Conservation (phyloP, 2,797 vertebrate genomes). For the Sebastes oblongus region DNA sequence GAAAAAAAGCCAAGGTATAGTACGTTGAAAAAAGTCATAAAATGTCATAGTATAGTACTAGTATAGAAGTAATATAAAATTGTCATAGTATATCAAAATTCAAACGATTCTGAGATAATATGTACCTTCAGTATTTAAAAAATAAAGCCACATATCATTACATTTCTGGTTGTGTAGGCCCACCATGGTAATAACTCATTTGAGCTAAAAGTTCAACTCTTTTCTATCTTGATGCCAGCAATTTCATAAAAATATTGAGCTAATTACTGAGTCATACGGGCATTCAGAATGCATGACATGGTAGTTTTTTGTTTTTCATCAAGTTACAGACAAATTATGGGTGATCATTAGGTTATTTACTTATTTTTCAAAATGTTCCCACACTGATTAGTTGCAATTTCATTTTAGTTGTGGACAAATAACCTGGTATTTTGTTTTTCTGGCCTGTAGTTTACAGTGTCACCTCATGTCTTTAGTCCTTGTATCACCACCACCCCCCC, state of each 20-base stretch:
- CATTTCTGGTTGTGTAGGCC: not conserved
- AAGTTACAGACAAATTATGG: not conserved
- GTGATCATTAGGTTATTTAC: not conserved
- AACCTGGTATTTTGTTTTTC: not conserved
- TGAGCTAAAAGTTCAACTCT: not conserved
- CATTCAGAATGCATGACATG: not conserved
- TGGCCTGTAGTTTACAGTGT: not conserved
- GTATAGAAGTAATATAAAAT: too few relatives aligned
- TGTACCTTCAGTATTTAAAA: not conserved
- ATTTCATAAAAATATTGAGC: not conserved
- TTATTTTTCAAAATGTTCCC: not conserved
- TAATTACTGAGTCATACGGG: not conserved
- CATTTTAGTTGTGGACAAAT: not conserved
- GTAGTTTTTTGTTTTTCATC: not conserved
- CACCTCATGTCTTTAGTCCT: not conserved
- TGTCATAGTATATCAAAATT: too few relatives aligned
- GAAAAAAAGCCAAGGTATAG: too few relatives aligned
- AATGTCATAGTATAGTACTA: too few relatives aligned
- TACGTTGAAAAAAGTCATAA: too few relatives aligned
- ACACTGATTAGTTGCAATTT: not conserved
- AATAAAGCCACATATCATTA: not conserved
- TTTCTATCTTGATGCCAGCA: not conserved
- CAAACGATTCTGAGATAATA: not conserved
- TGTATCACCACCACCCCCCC: not conserved
- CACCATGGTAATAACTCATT: not conserved